A percentile compares a stretch with the other conserved stretches of the same genome.
These are phyloP conservation scores for Pyrgus malvae DNA, from an alignment of 2,888 invertebrate genomes.

Conservation along the genomic window DNA sequence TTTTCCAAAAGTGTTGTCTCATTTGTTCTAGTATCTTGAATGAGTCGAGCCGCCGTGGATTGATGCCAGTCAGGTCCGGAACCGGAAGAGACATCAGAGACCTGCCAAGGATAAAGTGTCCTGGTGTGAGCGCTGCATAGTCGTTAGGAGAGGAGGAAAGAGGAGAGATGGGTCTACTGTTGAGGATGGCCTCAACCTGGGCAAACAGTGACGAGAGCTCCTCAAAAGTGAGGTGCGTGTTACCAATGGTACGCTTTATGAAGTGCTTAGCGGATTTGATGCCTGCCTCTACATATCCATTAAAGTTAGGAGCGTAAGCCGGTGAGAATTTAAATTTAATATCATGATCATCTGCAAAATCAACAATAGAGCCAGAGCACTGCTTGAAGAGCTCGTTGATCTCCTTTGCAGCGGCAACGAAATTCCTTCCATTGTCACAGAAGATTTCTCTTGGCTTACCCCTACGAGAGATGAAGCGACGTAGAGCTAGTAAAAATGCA, in stretches of 20 bases:
- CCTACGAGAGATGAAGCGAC: no score
- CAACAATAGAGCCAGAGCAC: no score
- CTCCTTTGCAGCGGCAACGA: no score
- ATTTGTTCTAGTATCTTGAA: no score
- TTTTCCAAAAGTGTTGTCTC: no score
- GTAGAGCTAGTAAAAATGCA: no score
- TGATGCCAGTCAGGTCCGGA: no score
- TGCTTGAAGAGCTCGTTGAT: no score
- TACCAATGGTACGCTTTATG: constrained; percentile 27
- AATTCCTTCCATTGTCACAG: no score
- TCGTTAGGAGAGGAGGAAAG: constrained; percentile 28
- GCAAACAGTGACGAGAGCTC: constrained; percentile 26
- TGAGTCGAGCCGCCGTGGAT: no score
- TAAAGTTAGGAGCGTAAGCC: constrained; percentile 31
- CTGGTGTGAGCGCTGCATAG: constrained; percentile 23
- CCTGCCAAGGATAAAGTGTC: constrained; percentile 29
- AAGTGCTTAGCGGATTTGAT: constrained; percentile 30
- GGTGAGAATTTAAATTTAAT: constrained; percentile 37
- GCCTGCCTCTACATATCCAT: constrained; percentile 29
- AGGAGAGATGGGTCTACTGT: constrained; percentile 26
- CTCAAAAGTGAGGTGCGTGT: constrained; percentile 29
- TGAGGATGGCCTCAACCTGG: constrained; percentile 31
- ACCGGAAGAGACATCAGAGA: constrained; percentile 24
- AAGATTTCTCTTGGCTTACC: no score
- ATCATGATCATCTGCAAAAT: constrained; percentile 36